phyloP scores from a whole-genome alignment of 2,113 vertebrate species.

The Glaucidium brasilianum region DNA sequence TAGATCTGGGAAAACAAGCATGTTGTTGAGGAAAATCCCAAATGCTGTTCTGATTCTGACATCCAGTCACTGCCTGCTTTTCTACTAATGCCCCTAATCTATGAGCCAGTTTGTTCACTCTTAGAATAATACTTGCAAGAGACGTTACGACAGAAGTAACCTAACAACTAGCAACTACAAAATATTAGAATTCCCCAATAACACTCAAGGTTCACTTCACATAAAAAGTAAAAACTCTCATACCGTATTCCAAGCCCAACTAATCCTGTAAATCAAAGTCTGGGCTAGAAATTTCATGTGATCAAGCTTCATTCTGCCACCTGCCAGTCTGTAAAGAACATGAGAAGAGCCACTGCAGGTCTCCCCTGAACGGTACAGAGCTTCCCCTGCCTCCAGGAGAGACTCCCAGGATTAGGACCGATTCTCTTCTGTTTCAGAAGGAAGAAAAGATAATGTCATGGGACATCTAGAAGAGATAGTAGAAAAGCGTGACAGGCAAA shows the following conservation, averaged over 20 bases:
- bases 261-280: not conserved
- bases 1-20: not conserved
- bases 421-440: not conserved
- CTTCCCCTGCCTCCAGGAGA: not conserved
- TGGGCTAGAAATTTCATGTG: not conserved
- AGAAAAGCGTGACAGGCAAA: not conserved
- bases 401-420: not conserved
- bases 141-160: not conserved
- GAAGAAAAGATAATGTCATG: not conserved
- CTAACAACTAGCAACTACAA: not conserved
- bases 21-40: not conserved
- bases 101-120: not conserved
- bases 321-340: not conserved
- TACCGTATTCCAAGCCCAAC: not conserved
- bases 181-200: not conserved
- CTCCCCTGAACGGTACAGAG: not conserved
- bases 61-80: not conserved
- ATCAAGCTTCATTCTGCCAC: not conserved
- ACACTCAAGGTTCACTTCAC: not conserved
- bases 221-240: not conserved
- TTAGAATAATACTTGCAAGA: not conserved
- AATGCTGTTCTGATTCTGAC: not conserved
- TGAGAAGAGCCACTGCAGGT: not conserved
- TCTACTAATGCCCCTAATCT: not conserved
- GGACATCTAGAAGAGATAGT: not conserved